phyloP scores from a whole-genome alignment of 2,113 vertebrate genomes.

The Anthoscopus minutus region DNA sequence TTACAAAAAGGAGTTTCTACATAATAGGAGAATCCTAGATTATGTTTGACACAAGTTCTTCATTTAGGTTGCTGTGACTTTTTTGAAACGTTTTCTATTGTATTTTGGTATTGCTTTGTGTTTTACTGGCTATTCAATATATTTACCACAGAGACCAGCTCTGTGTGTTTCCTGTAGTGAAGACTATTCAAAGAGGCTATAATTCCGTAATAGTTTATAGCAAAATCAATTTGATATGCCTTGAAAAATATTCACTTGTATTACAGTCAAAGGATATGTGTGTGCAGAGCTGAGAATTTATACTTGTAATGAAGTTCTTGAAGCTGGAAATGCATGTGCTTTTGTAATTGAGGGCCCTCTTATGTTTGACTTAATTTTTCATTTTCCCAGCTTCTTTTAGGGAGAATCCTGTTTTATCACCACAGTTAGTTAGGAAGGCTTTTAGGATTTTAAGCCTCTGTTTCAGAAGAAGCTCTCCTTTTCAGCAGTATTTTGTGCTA shows the following conservation, averaged over 20 bases:
- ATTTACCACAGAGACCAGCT: conserved; percentile 6
- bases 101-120: neutral
- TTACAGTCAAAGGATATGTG: neutral
- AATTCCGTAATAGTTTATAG: conserved; percentile 30
- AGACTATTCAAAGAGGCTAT: conserved; percentile 30
- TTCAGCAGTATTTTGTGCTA: neutral
- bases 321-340: neutral
- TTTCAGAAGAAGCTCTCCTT: neutral
- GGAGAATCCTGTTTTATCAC: neutral
- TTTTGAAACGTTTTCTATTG: neutral
- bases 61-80: neutral
- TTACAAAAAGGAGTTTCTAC: neutral
- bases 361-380: neutral
- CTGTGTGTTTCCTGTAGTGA: conserved; percentile 15
- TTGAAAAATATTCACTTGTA: neutral
- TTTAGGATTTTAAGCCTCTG: neutral
- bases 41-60: neutral
- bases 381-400: neutral
- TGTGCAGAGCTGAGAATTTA: conserved; percentile 15
- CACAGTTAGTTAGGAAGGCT: neutral
- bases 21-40: neutral
- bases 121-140: conserved; percentile 39
- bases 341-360: neutral
- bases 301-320: neutral
- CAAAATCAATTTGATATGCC: conserved; percentile 39